phyloP scores from a whole-genome alignment of 2,888 invertebrate genomes.

The Phasia obesa region DNA sequence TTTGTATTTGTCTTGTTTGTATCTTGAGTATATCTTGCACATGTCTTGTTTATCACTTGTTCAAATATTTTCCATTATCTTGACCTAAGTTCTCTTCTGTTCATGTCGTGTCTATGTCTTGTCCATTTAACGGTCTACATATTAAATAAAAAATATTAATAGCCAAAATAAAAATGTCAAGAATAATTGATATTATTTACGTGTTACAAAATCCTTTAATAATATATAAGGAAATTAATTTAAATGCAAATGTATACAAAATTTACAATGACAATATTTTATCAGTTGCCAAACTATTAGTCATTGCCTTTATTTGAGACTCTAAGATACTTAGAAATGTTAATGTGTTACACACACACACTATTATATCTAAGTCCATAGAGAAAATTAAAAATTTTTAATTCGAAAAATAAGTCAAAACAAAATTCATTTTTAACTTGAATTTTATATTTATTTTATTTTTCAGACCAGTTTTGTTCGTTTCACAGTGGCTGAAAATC shows the following conservation, averaged over 20 bases:
- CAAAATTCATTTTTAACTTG: background rate
- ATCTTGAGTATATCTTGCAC: background rate
- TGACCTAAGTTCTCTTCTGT: background rate
- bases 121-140: background rate
- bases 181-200: background rate
- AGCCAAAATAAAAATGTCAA: background rate
- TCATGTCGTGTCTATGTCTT: background rate
- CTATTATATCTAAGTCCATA: background rate
- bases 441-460: background rate
- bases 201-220: background rate
- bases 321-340: conserved; percentile 8
- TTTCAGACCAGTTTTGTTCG: too few relatives aligned
- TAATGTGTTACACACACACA: background rate
- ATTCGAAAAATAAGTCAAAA: background rate
- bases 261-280: conserved; percentile 35
- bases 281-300: conserved; percentile 51
- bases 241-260: conserved; percentile 2
- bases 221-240: conserved; percentile 17
- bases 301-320: conserved; percentile 47
- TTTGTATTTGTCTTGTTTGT: background rate
- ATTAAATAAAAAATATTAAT: background rate
- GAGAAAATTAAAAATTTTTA: background rate
- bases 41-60: background rate
- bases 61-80: background rate
- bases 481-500: too few relatives aligned